Evolutionary conservation across 2,113 vertebrate species (phyloP).

Genomic region (Salvelinus namaycush): DNA sequence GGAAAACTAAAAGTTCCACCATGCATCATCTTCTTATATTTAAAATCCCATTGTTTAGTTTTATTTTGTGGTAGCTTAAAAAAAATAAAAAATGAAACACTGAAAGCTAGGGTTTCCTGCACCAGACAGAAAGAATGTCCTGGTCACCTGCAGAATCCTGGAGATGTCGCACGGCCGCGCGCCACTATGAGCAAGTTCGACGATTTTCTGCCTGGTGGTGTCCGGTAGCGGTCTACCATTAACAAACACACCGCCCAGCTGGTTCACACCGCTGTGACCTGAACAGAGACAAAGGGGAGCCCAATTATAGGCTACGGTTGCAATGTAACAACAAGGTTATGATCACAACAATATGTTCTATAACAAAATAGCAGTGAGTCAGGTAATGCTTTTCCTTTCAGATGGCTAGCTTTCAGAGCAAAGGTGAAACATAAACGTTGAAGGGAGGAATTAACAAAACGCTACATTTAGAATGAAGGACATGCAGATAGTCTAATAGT

Average conservation of each 20-base stretch:
- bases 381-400: background rate
- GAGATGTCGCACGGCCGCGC: slow-evolving; percentile 98
- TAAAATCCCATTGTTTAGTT: background rate
- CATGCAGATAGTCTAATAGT: background rate
- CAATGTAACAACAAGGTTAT: slow-evolving; percentile 12
- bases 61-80: background rate
- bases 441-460: background rate
- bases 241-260: slow-evolving; percentile 97
- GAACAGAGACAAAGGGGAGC: slow-evolving; percentile 65
- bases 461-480: background rate
- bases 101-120: background rate
- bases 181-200: slow-evolving; percentile 96
- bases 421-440: slow-evolving; percentile 37
- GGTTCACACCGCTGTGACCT: slow-evolving; percentile 99
- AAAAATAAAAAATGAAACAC: background rate
- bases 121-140: slow-evolving; percentile 11
- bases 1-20: no score
- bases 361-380: slow-evolving; percentile 2
- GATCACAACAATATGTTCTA: slow-evolving; percentile 23
- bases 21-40: no score
- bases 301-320: slow-evolving; percentile 23
- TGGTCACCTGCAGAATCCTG: slow-evolving; percentile 95
- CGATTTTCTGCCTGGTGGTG: slow-evolving; percentile 98
- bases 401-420: slow-evolving; percentile 22
- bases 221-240: slow-evolving; percentile 97